phyloP scores from a whole-genome alignment of 2,797 vertebrate species.

The Trematomus bernacchii region DNA sequence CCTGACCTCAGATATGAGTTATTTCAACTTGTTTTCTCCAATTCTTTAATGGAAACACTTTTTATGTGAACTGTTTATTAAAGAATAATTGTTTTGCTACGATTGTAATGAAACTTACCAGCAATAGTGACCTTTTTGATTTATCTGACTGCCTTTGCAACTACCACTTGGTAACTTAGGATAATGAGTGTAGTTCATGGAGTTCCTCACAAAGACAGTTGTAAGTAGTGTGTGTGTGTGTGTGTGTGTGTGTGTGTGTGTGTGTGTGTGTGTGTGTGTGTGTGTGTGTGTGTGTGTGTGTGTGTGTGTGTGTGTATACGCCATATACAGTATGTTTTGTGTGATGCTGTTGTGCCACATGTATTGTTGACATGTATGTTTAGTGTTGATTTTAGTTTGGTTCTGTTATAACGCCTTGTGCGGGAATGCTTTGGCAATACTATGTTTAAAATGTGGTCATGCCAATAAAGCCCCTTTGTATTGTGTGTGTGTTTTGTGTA shows the following conservation, averaged over 20 bases:
- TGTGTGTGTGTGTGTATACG: neutral
- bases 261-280: neutral
- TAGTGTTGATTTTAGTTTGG: too few relatives aligned
- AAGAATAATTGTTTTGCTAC: neutral
- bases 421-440: too few relatives aligned
- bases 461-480: too few relatives aligned
- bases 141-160: neutral
- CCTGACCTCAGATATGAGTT: too few relatives aligned
- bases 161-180: neutral
- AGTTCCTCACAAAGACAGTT: neutral
- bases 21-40: too few relatives aligned
- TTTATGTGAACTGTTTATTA: neutral
- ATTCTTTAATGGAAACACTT: too few relatives aligned
- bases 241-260: neutral
- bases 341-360: too few relatives aligned
- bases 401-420: too few relatives aligned
- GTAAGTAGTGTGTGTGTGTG: neutral
- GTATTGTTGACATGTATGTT: too few relatives aligned
- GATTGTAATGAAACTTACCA: neutral
- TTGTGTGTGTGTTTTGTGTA: conserved; percentile 49
- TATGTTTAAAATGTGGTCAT: too few relatives aligned
- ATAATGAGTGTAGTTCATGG: neutral
- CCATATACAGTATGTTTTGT: too few relatives aligned
- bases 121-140: neutral
- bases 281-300: neutral